Conservation (phyloP, 2,888 invertebrate species). For the Phlogophora meticulosa region DNA sequence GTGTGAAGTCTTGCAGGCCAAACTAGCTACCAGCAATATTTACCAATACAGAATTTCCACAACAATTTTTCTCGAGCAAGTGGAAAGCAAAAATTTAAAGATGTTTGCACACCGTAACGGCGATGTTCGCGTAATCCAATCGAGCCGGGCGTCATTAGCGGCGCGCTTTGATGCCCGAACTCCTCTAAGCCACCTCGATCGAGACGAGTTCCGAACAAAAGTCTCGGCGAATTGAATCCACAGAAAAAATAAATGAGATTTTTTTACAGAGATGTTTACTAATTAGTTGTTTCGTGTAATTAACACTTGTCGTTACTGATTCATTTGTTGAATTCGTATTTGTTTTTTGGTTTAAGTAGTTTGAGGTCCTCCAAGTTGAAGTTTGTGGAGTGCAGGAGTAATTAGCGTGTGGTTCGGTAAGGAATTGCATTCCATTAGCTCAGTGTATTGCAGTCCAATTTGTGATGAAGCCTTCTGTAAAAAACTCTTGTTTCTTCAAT, state of each 20-base stretch:
- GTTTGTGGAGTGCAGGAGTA: too few species aligned
- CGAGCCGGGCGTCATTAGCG: slow-evolving; percentile 44
- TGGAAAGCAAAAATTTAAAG: slow-evolving; percentile 16
- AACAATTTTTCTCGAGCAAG: neutral
- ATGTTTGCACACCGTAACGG: slow-evolving; percentile 24
- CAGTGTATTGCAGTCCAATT: too few species aligned
- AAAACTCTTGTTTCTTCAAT: too few species aligned
- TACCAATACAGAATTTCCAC: neutral
- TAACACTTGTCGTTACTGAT: slow-evolving; percentile 9
- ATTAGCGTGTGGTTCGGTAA: too few species aligned
- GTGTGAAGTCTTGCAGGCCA: too few species aligned
- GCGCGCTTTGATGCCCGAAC: slow-evolving; percentile 39
- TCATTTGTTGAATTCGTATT: slow-evolving; percentile 3
- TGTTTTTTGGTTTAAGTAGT: neutral
- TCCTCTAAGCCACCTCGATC: slow-evolving; percentile 20
- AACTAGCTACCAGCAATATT: too few species aligned
- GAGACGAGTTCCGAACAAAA: slow-evolving; percentile 26
- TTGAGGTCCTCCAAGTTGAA: too few species aligned
- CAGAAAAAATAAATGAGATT: slow-evolving; percentile 3
- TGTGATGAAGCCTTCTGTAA: too few species aligned
- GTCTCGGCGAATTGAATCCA: slow-evolving; percentile 26
- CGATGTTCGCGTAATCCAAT: slow-evolving; percentile 40
- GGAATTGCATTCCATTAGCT: too few species aligned
- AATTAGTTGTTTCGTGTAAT: slow-evolving; percentile 33
- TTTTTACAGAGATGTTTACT: slow-evolving; percentile 10